These are phyloP conservation scores for Channa maculata DNA, from an alignment of 2,113 vertebrate species.

Conservation along the genomic window DNA sequence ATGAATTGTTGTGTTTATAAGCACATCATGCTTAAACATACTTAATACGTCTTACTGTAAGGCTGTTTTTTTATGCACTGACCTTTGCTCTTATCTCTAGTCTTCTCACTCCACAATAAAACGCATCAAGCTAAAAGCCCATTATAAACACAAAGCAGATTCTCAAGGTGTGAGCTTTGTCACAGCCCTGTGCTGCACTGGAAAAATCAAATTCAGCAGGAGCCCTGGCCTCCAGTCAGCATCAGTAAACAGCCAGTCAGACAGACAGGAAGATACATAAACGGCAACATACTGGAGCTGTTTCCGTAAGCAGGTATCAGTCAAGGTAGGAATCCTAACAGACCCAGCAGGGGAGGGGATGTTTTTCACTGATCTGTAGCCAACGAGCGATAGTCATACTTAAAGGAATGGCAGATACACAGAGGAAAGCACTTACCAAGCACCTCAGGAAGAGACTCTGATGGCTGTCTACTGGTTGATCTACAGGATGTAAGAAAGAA, in stretches of 20 bases:
- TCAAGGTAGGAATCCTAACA: conserved; percentile 59
- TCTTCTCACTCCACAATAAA: conserved; percentile 13
- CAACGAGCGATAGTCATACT: conserved; percentile 43
- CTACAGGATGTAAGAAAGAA: conserved; percentile 31
- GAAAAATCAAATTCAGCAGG: conserved; percentile 61
- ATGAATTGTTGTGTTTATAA: conserved; percentile 8
- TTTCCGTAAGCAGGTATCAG: conserved; percentile 59
- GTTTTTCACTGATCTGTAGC: conserved; percentile 59
- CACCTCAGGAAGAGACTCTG: conserved; percentile 45
- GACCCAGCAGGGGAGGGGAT: conserved; percentile 52
- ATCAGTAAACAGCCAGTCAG: conserved; percentile 58
- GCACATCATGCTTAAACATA: conserved; percentile 2
- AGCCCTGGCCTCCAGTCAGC: conserved; percentile 44
- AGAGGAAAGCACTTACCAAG: conserved; percentile 58
- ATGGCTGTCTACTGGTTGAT: conserved; percentile 50
- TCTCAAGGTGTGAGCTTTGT: conserved; percentile 45
- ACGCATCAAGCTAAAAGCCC: conserved; percentile 35
- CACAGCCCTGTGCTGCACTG: conserved; percentile 39
- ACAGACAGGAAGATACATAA: conserved; percentile 46
- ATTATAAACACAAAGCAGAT: conserved; percentile 45
- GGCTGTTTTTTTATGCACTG: conserved; percentile 18
- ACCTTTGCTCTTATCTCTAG: conserved; percentile 30
- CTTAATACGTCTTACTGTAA: conserved; percentile 29
- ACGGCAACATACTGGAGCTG: conserved; percentile 33
- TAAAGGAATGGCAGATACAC: conserved; percentile 53